These are phyloP conservation scores for Chelonus insularis DNA, from an alignment of 1,140 invertebrate species.

Conservation along the genomic window DNA sequence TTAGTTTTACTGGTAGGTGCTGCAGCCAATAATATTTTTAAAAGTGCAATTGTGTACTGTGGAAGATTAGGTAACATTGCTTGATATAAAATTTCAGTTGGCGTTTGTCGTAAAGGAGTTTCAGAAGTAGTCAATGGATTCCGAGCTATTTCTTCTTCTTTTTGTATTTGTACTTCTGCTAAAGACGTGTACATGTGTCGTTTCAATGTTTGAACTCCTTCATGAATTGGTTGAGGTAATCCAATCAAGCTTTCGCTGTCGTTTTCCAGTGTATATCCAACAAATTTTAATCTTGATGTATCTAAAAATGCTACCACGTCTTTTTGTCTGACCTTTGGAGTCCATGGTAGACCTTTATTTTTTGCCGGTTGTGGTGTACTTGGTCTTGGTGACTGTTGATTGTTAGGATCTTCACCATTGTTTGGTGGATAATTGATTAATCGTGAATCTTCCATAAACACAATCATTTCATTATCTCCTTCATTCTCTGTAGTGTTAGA, in stretches of 20 bases:
- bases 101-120: constrained; percentile 63
- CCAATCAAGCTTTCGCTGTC: constrained; percentile 88
- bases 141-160: constrained; percentile 79
- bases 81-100: constrained; percentile 87
- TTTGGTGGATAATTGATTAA: constrained; percentile 40
- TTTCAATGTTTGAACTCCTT: constrained; percentile 89
- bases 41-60: constrained; percentile 94
- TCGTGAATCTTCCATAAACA: constrained; percentile 35
- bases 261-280: constrained; percentile 86
- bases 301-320: constrained; percentile 92
- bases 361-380: constrained; percentile 56
- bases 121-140: constrained; percentile 73
- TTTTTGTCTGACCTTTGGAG: constrained; percentile 93
- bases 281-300: constrained; percentile 90
- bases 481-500: constrained; percentile 38
- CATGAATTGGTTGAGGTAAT: constrained; percentile 91
- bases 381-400: constrained; percentile 48
- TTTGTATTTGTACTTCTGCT: constrained; percentile 80
- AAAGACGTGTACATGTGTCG: constrained; percentile 83
- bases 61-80: constrained; percentile 91
- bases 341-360: constrained; percentile 80
- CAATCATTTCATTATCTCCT: constrained; percentile 43
- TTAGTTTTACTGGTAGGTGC: constrained; percentile 97
- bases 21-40: constrained; percentile 96
- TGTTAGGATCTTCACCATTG: constrained; percentile 44